Conservation (phyloP, 2,888 invertebrate genomes). For the Arge pagana region DNA sequence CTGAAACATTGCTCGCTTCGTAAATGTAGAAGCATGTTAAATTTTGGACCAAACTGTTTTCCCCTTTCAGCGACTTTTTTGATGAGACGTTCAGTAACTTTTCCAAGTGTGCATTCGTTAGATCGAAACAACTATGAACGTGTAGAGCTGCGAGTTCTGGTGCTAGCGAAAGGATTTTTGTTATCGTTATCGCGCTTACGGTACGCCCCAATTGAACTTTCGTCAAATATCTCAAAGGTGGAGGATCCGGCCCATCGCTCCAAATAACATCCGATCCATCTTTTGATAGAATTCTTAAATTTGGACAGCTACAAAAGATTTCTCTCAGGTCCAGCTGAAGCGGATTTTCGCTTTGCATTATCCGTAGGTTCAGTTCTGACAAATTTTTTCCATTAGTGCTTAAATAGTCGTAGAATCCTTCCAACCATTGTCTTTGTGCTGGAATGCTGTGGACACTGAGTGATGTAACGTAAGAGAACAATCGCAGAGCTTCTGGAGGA, state of each 20-base stretch:
- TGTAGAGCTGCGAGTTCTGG: conserved; percentile 53
- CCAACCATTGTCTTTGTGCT: conserved; percentile 49
- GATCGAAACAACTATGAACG: conserved; percentile 54
- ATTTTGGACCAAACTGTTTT: conserved; percentile 43
- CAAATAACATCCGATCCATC: conserved; percentile 53
- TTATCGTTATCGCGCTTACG: conserved; percentile 49
- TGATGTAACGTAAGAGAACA: conserved; percentile 51
- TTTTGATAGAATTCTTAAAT: conserved; percentile 48
- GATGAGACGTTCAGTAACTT: conserved; percentile 32
- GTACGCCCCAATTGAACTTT: conserved; percentile 52
- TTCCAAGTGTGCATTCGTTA: conserved; percentile 52
- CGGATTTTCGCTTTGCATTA: conserved; percentile 44
- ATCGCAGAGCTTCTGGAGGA: conserved; percentile 49
- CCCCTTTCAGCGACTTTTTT: conserved; percentile 27
- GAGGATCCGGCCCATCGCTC: conserved; percentile 43
- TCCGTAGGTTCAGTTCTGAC: conserved; percentile 50
- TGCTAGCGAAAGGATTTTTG: conserved; percentile 49
- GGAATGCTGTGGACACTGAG: conserved; percentile 54
- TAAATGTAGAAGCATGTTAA: conserved; percentile 57
- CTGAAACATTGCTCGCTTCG: conserved; percentile 52
- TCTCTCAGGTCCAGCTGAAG: conserved; percentile 49
- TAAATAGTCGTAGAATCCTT: conserved; percentile 53
- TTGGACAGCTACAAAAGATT: conserved; percentile 49
- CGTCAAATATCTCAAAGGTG: conserved; percentile 40
- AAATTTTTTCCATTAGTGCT: conserved; percentile 49